These are phyloP conservation scores for Porites lutea DNA, from an alignment of 64 coral and sea anemone genomes.

Conservation along the genomic window DNA sequence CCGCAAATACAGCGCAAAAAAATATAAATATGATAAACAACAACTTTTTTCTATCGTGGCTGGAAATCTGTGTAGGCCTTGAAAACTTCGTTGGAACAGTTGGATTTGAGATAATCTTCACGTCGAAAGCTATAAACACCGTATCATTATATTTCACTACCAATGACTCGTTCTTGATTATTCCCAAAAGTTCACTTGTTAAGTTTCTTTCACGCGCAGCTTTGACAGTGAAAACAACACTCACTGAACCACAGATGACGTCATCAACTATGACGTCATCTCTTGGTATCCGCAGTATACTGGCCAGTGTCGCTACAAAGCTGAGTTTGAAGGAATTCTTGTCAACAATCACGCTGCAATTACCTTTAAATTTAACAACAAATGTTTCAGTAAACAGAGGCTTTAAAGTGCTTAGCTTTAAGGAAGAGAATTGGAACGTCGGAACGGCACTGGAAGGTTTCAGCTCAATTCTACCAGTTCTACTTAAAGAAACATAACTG, in stretches of 20 bases:
- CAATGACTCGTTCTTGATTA: conserved; percentile 12
- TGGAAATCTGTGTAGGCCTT: conserved; percentile 10
- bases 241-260: conserved; percentile 39
- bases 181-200: conserved; percentile 11
- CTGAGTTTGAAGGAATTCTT: conserved; percentile 9
- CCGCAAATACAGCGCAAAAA: conserved; percentile 38
- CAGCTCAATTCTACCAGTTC: neutral
- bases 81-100: neutral
- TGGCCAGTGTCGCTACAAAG: conserved; percentile 1
- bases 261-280: conserved; percentile 19
- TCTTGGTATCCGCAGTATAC: neutral
- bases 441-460: neutral
- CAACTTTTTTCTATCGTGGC: conserved; percentile 17
- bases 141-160: conserved; percentile 23
- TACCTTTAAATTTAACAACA: conserved; percentile 13
- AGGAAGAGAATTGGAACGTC: neutral
- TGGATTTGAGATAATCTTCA: conserved; percentile 15
- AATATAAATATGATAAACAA: conserved; percentile 57
- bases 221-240: conserved; percentile 18
- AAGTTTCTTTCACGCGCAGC: neutral
- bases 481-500: neutral
- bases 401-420: neutral
- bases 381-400: neutral
- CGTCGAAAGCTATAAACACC: conserved; percentile 20
- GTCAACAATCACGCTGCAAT: neutral